A percentile compares a stretch with the other conserved stretches of the same genome.
Conservation (phyloP, 2,113 vertebrate genomes). For the Garra rufa region DNA sequence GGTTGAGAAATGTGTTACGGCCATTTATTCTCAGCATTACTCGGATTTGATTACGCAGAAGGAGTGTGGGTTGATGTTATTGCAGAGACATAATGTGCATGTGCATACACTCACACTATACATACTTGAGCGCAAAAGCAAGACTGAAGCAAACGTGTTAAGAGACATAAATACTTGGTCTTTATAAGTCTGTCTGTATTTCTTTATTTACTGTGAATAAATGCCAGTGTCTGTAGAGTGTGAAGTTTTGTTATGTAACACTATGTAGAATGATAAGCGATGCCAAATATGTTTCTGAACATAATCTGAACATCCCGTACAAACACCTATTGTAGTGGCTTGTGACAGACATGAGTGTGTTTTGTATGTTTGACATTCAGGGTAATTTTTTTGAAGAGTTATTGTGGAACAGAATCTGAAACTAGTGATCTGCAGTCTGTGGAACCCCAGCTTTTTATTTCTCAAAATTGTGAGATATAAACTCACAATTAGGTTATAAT, state of each 20-base stretch:
- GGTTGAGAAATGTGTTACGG: slow-evolving; percentile 45
- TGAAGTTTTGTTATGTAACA: background rate
- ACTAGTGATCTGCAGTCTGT: background rate
- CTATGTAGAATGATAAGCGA: background rate
- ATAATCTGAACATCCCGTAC: too few species aligned
- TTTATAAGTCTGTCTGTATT: background rate
- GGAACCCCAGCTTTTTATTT: too few species aligned
- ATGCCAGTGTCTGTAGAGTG: background rate
- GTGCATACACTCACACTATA: background rate
- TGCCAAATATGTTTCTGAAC: background rate
- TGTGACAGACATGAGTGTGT: too few species aligned
- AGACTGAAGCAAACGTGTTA: background rate
- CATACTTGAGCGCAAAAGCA: background rate
- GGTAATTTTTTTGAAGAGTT: too few species aligned
- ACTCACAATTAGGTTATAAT: too few species aligned
- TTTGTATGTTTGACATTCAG: too few species aligned
- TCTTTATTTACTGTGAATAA: background rate
- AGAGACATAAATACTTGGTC: background rate
- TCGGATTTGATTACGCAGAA: background rate
- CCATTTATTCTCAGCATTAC: slow-evolving; percentile 28
- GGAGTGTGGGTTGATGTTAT: slow-evolving; percentile 23
- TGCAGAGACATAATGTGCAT: background rate
- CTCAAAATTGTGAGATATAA: too few species aligned
- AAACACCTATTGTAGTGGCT: too few species aligned
- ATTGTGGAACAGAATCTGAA: background rate